A percentile compares a stretch with the other conserved stretches of the same genome.
These are phyloP conservation scores for Ornithoptera priamus DNA, from an alignment of 2,888 invertebrate genomes.

Conservation along the genomic window DNA sequence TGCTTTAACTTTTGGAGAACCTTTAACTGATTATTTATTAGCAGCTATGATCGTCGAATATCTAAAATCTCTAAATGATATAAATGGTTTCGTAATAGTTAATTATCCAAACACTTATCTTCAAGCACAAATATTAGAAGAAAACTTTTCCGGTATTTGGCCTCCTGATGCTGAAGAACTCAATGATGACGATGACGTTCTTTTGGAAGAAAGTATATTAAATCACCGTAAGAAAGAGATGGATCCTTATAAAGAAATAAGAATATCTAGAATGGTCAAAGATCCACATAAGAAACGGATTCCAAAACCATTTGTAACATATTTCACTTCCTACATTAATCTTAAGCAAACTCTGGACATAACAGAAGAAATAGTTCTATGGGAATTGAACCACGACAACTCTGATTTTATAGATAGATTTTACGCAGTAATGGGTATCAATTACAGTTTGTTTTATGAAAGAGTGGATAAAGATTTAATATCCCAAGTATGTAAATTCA, in stretches of 20 bases:
- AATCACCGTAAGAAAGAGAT: slow-evolving; percentile 61
- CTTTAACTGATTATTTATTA: slow-evolving; percentile 76
- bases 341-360: slow-evolving; percentile 67
- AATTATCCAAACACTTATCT: slow-evolving; percentile 82
- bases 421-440: slow-evolving; percentile 79
- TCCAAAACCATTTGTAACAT: slow-evolving; percentile 70
- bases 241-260: slow-evolving; percentile 56
- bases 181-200: slow-evolving; percentile 63
- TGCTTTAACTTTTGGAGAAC: slow-evolving; percentile 73
- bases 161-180: slow-evolving; percentile 65
- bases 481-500: slow-evolving; percentile 70
- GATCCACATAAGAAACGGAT: slow-evolving; percentile 67
- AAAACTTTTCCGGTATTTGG: slow-evolving; percentile 75
- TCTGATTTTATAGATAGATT: slow-evolving; percentile 78
- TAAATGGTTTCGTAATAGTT: slow-evolving; percentile 82
- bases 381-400: slow-evolving; percentile 65
- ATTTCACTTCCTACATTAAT: slow-evolving; percentile 80
- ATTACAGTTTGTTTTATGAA: slow-evolving; percentile 81
- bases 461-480: slow-evolving; percentile 76
- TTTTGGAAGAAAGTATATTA: slow-evolving; percentile 62
- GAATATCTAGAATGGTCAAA: slow-evolving; percentile 74
- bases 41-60: slow-evolving; percentile 82
- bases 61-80: slow-evolving; percentile 69
- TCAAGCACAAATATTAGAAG: slow-evolving; percentile 81
- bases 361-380: slow-evolving; percentile 62